These are phyloP conservation scores for Drosophila koepferae DNA, from an alignment of 2,888 invertebrate genomes.

Conservation along the genomic window DNA sequence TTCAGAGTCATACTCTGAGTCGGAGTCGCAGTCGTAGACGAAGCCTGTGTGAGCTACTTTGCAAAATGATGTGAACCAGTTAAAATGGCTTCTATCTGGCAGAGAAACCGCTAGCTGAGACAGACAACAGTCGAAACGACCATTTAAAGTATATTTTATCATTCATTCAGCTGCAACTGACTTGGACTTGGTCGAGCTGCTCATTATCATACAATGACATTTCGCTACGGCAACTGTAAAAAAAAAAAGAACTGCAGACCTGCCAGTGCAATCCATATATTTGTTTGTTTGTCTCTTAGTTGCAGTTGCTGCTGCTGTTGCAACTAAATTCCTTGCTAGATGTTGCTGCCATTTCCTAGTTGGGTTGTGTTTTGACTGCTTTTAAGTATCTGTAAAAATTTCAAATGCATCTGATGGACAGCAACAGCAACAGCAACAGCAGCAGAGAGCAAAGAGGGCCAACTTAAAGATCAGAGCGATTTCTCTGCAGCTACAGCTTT, in stretches of 20 bases:
- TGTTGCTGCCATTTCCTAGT: conserved; percentile 73
- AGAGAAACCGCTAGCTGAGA: conserved; percentile 69
- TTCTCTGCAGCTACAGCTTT: conserved; percentile 30
- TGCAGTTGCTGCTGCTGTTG: conserved; percentile 36
- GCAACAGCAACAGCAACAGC: conserved; percentile 44
- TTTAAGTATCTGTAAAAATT: conserved; percentile 76
- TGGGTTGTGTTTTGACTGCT: conserved; percentile 74
- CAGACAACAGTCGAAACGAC: conserved; percentile 78
- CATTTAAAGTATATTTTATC: conserved; percentile 79
- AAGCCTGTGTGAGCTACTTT: conserved; percentile 64
- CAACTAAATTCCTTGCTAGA: conserved; percentile 70
- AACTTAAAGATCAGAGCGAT: conserved; percentile 72
- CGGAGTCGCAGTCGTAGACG: conserved; percentile 17
- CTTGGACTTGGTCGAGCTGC: conserved; percentile 68
- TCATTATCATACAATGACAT: conserved; percentile 81
- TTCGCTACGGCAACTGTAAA: conserved; percentile 67
- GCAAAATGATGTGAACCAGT: conserved; percentile 78
- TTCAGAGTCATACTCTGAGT: conserved; percentile 19
- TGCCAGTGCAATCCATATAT: conserved; percentile 64
- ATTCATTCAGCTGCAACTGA: conserved; percentile 79
- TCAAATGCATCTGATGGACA: conserved; percentile 83
- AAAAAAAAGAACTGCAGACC: conserved; percentile 65
- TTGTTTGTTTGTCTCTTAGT: conserved; percentile 39
- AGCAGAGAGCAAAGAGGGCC: conserved; percentile 63
- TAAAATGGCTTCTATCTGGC: conserved; percentile 59